phyloP scores from a whole-genome alignment of 2,113 vertebrate species.

The Mastomys coucha region DNA sequence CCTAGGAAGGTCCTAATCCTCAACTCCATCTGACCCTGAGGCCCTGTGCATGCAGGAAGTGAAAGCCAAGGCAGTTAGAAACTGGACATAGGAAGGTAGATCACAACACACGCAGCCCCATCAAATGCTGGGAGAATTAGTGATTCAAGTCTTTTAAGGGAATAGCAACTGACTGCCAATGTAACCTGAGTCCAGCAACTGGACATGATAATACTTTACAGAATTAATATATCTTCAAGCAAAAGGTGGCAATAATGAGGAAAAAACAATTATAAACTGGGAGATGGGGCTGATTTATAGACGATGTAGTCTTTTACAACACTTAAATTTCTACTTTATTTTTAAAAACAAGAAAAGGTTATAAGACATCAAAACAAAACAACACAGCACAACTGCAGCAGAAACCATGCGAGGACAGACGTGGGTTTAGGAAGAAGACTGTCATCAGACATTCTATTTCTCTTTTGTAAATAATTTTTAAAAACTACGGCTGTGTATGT shows the following conservation, averaged over 20 bases:
- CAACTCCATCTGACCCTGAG: background rate
- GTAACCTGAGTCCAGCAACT: background rate
- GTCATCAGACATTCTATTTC: background rate
- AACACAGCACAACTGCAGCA: background rate
- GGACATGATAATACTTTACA: background rate
- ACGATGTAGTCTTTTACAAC: background rate
- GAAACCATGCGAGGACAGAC: background rate
- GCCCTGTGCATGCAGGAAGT: background rate
- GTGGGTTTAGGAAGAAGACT: background rate
- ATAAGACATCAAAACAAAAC: background rate
- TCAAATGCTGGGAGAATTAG: background rate
- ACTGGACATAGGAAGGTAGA: background rate
- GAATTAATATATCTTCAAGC: background rate
- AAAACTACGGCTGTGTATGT: too few species aligned
- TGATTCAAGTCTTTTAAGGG: background rate
- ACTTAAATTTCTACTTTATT: background rate
- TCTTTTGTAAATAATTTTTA: background rate
- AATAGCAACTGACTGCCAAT: background rate
- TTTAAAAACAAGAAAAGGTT: background rate
- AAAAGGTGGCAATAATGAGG: background rate
- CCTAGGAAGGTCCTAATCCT: background rate
- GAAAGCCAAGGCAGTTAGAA: background rate
- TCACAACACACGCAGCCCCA: background rate
- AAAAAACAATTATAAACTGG: background rate
- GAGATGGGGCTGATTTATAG: background rate